Base-by-base conservation (phyloP, 2,888 invertebrate genomes). In the Cynaeus angustus region DNA sequence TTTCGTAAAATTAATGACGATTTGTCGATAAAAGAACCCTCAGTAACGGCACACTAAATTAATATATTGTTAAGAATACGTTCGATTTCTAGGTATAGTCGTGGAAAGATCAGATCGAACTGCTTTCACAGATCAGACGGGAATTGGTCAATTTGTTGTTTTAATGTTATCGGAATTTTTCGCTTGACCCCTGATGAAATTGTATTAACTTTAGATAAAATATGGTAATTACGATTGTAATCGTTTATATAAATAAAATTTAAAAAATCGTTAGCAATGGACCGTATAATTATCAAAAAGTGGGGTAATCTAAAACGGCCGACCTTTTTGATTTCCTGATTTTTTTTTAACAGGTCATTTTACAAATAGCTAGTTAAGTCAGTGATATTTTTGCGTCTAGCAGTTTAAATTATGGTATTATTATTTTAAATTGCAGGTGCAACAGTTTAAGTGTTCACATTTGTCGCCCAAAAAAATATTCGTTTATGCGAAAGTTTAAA, bases 141-240 rank as follows among this genome's bases (percentile, higher is more conserved):
- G 4, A 43, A 45, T 55, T 66, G 55, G 43, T 14, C 28, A 59
- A 59, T 59, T 45, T 48, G 48, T 61, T 46, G 7, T 46, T n/a
- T 33, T 46, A 37, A 13, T n/a, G 48, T 58, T 66, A 66, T 66
- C 66, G 12, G 6, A 10, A 50, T 38, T 33, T 33, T 33, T 33
- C n/a, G 38, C 55, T 16, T 67, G 67, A 67, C 67, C 67, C 53
- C 7, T 67, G 67, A 43, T 52, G 53, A 67, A 67, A 67, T 67
- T 33, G 26, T 61, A 46, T 28, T 38, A 52, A 61, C 48, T 10
- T 30, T 45, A 21, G 45, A 46, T 48, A 26, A 56, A 28, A 1
- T 10, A 62, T 62, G 62, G 13, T 48, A 38, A 33, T 50, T 48
- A 48, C 21, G 5, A 8, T 48, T 13, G n/a, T 59, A 37, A 48